Percentiles rank a stretch among this genome's conserved stretches.
Evolutionary conservation across 2,797 vertebrate genomes (phyloP).

Genomic region (Cetoscarus ocellatus): DNA sequence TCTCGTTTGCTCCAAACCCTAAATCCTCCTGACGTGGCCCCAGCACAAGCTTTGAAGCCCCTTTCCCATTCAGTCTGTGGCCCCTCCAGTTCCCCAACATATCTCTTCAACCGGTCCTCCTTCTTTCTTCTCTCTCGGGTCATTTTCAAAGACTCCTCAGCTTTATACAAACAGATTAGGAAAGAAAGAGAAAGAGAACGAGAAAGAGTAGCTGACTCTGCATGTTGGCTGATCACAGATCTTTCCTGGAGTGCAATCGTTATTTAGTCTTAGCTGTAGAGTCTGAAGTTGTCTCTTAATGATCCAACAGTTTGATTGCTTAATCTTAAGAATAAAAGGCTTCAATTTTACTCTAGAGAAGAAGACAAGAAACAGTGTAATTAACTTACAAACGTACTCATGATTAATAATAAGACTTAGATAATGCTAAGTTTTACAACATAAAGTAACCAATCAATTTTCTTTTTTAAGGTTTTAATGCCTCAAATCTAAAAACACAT

Average conservation of each 20-base stretch:
- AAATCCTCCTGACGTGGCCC: slow-evolving; percentile 12
- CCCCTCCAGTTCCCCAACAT: slow-evolving; percentile 44
- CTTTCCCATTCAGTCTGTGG: slow-evolving; percentile 40
- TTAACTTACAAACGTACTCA: too few species aligned
- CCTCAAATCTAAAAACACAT: too few species aligned
- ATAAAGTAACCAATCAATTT: too few species aligned
- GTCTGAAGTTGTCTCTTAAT: slow-evolving; percentile 66
- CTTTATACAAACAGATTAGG: slow-evolving; percentile 40
- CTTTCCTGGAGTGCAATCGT: slow-evolving; percentile 53
- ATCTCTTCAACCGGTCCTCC: slow-evolving; percentile 39
- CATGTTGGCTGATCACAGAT: slow-evolving; percentile 37
- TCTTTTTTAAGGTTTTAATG: neutral
- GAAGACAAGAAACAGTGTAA: too few species aligned
- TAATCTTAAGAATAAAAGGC: slow-evolving; percentile 27
- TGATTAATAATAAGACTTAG: too few species aligned
- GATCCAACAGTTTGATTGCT: slow-evolving; percentile 45
- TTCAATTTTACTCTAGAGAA: slow-evolving; percentile 28
- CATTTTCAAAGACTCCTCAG: slow-evolving; percentile 60
- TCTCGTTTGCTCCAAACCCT: neutral
- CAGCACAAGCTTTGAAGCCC: slow-evolving; percentile 64
- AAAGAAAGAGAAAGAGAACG: slow-evolving; percentile 14
- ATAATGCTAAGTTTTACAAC: too few species aligned
- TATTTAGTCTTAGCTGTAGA: slow-evolving; percentile 59
- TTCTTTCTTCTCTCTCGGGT: slow-evolving; percentile 48
- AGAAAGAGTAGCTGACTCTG: slow-evolving; percentile 30